Evolutionary conservation across 2,113 vertebrate species (phyloP), one percentile per base, ranked within the genome.

Genomic region (Cyphomyrus plagiostoma): DNA sequence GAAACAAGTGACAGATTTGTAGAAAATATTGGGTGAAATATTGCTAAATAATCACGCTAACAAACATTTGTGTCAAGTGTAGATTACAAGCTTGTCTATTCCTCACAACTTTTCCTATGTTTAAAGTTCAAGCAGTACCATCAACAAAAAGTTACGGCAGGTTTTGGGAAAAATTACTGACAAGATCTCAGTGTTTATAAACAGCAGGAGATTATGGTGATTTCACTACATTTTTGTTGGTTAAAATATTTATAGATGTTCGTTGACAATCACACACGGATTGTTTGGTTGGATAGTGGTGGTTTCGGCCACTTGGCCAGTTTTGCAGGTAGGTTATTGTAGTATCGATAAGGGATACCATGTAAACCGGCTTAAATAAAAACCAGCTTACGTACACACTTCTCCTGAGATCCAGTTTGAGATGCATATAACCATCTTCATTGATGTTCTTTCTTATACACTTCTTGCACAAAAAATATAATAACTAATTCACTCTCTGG

Each of bases 381-480:
- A 80, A 80, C 15, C 74, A 80, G 74, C 35, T 19, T 42, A 8
- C 17, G 13, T 11, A 13, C 62, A 70, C 13, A 70, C 30, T 10
- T 26, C n/a, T 70, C 62, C 74, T 2, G 35, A 42, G 30, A 17
- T 80, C 74, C 30, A 80, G 74, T 70, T 4, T 70, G 62, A 17
- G 74, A 42, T 7, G 30, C 70, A 77, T 39, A 39, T 48, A 84
- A 84, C 45, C 45, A 48, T 48, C 23, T 84, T 84, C 42, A 84
- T 84, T 23, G 82, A 84, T 11, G 15, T 84, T 48, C 82, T 48
- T 46, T 42, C 39, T 83, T 39, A n/a, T 83, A 23, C 45, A 83
- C 80, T 83, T 84, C 45, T 84, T 80, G 74, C 74, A 84, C 82
- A 84, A 84, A 83, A 83, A 84, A 84, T 48, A 48, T 84, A 84